A percentile compares a stretch with the other conserved stretches of the same genome.
Conservation (phyloP, 2,888 invertebrate species). For the Pterobdella sp. region DNA sequence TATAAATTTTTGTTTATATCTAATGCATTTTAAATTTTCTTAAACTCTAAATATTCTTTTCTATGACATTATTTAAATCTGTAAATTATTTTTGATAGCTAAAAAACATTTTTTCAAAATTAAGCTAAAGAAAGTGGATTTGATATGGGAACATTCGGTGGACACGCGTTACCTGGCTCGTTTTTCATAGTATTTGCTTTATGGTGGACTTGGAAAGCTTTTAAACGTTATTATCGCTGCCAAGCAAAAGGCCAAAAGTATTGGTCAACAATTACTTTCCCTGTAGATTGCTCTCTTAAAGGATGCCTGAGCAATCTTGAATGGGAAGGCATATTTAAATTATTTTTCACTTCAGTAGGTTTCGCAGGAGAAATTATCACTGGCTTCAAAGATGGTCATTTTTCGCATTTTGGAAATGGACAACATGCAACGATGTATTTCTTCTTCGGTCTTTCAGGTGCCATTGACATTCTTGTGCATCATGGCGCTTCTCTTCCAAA, state of each 20-base stretch:
- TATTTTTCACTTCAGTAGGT: slow-evolving; percentile 43
- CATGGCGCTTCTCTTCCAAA: slow-evolving; percentile 47
- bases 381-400: slow-evolving; percentile 47
- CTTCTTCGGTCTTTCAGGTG: slow-evolving; percentile 53
- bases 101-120: not conserved
- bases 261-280: slow-evolving; percentile 31
- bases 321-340: slow-evolving; percentile 43
- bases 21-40: too few relatives aligned
- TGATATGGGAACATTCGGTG: slow-evolving; percentile 52
- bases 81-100: not conserved
- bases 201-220: slow-evolving; percentile 45
- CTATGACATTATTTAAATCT: too few relatives aligned
- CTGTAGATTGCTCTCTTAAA: slow-evolving; percentile 38
- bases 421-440: slow-evolving; percentile 56
- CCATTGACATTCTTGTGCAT: slow-evolving; percentile 50
- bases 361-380: slow-evolving; percentile 48
- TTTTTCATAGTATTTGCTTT: slow-evolving; percentile 47
- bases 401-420: slow-evolving; percentile 50
- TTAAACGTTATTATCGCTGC: slow-evolving; percentile 42
- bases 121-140: not conserved
- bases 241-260: slow-evolving; percentile 28
- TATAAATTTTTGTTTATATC: too few relatives aligned
- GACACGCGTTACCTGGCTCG: slow-evolving; percentile 53
- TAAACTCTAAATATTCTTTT: too few relatives aligned
- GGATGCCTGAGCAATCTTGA: slow-evolving; percentile 39